Evolutionary conservation across 2,113 vertebrate species (phyloP), one percentile per base, ranked within the genome.

Genomic region (Megalops atlanticus): DNA sequence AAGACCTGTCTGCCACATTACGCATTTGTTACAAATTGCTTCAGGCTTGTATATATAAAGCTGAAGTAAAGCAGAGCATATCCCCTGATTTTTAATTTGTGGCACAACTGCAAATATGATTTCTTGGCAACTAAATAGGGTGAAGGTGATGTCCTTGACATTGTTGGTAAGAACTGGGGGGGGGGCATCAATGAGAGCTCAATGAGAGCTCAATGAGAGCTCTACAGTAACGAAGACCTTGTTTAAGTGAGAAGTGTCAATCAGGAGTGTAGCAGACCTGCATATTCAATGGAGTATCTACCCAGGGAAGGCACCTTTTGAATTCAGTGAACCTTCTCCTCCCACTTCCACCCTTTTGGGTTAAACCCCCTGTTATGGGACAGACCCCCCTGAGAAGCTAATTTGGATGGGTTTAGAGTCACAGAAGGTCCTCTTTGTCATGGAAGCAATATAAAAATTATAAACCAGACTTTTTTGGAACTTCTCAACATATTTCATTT

Each of bases 381-480:
- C 83, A 85, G 81, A 90, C 87, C 87, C 89, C 89, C 76, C 78
- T 84, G 87, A 84, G 83, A 90, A 91, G 81, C 78, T 87, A 85
- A 81, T 88, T 84, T 86, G 83, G 89, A 91, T 92, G 83, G 82
- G 75, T 87, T 90, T 86, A 84, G 87, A 89, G 84, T 89, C 81
- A 80, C 89, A 87, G 86, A 90, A 92, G 89, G 89, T 91, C 88
- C 88, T 88, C 89, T 86, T 92, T 92, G 90, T 92, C 90, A 89
- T 83, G 75, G 88, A 86, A 91, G 91, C 90, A 90, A 91, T 90
- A 91, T 89, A 91, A 90, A 90, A 92, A 90, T 91, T 84, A 92
- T 91, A 90, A 90, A 91, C 83, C 58, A 78, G 77, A 40, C 27
- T 78, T 86, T 88, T 85, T 79, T 79, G 35, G 73, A 80, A 75